Evolutionary conservation across 2,797 vertebrate genomes (phyloP), one percentile per base, ranked within the genome.

Genomic region (Sebastiscus tertius): DNA sequence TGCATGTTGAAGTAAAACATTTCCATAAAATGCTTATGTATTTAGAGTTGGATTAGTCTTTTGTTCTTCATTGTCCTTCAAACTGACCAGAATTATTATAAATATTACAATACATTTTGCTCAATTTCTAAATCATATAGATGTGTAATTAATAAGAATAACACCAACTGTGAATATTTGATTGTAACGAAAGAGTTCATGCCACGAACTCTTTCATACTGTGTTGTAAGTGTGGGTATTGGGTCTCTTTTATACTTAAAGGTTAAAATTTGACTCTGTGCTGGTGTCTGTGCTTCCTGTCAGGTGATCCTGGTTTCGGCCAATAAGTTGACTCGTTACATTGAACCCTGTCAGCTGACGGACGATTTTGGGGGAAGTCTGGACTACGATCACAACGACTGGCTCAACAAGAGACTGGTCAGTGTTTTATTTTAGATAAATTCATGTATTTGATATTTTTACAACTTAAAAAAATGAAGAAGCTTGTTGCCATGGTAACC

Each of bases 221-320:
- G 29, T 27, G 39, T 22, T 60, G 8, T 18, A 11, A 60, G 0
- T 33, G 18, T 61, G 55, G 7, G 13, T 27, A 0, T 58, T 16
- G 24, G 6, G 22, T 49, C 18, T 61, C 18, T 61, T 6, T 22
- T 12, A 34, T 1, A 34, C 6, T 31, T 36, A 26, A 42, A 42
- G 7, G 4, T 11, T 8, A 10, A 3, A 27, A 5, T 27, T 5
- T 36, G 6, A 42, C 27, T 72, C 36, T 34, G 31, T 31, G 65
- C 31, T 67, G 63, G 11, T 64, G 6, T 46, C 39, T 71, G 3
- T 62, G 2, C 52, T 73, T 74, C 72, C 81, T 72, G 8, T 81
- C 94, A 99, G 98, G 98, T 99, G 90, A 99, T 99, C 94, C 96
- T 99, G 93, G 98, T 99, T 31, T 99, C 98, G 46, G 98, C 98